These are phyloP conservation scores for Leucozona laternaria DNA, from an alignment of 2,888 invertebrate species.

Conservation along the genomic window DNA sequence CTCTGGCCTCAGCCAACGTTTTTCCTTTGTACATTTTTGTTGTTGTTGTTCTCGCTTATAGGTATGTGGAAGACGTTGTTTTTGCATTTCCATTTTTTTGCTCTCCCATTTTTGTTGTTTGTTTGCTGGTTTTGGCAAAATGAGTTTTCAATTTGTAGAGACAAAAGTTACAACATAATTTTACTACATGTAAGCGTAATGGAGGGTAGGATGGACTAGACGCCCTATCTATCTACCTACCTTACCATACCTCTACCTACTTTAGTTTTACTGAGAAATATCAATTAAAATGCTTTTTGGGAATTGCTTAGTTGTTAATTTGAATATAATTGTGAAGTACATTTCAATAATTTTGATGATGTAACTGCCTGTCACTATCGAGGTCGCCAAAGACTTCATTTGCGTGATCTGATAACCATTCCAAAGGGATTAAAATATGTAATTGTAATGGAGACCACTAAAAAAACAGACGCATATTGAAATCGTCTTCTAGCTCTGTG, in stretches of 20 bases:
- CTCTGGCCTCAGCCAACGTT: conserved; percentile 7
- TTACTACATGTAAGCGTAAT: neutral
- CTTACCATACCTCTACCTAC: neutral
- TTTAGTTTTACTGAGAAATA: neutral
- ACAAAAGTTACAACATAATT: conserved; percentile 21
- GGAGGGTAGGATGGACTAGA: neutral
- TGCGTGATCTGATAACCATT: too few relatives aligned
- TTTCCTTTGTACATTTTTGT: conserved; percentile 6
- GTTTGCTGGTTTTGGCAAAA: conserved; percentile 9
- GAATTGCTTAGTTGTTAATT: neutral
- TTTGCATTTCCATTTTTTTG: conserved; percentile 4
- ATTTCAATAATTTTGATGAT: neutral
- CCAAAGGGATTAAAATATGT: too few relatives aligned
- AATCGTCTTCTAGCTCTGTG: too few relatives aligned
- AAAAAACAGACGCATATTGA: too few relatives aligned
- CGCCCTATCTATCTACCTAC: neutral
- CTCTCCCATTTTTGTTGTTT: neutral
- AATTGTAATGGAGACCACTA: too few relatives aligned
- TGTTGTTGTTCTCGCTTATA: neutral
- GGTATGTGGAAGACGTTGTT: conserved; percentile 8
- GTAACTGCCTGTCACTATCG: neutral
- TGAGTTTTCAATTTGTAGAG: conserved; percentile 38
- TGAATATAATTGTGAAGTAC: neutral
- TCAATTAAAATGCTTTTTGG: conserved; percentile 1
- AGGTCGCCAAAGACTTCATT: neutral